Conservation (phyloP, 2,797 vertebrate species). For the Phoebastria nigripes region DNA sequence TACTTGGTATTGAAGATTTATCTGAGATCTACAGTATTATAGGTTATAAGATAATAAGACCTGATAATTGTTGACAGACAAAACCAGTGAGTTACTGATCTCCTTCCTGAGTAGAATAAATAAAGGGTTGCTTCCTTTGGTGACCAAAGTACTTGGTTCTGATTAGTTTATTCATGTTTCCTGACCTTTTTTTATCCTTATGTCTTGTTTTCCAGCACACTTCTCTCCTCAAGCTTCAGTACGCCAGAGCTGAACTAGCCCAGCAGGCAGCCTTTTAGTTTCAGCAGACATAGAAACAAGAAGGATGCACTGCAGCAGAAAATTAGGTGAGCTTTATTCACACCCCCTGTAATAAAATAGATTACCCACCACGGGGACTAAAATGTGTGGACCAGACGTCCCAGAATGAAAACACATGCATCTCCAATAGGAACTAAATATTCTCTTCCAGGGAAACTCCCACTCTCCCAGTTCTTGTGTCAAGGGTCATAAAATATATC, state of each 20-base stretch:
- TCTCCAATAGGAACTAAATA: not conserved
- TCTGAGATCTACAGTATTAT: not conserved
- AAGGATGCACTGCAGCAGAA: slow-evolving; percentile 14
- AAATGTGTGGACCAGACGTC: not conserved
- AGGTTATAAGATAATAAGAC: not conserved
- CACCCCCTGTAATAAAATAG: slow-evolving; percentile 22
- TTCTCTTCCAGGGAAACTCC: not conserved
- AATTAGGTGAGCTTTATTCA: slow-evolving; percentile 40
- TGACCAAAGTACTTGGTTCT: not conserved
- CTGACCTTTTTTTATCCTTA: not conserved
- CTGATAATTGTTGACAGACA: not conserved
- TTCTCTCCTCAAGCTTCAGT: not conserved
- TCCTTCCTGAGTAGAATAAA: not conserved
- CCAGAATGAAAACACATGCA: not conserved
- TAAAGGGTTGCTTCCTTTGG: not conserved
- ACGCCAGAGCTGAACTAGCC: not conserved
- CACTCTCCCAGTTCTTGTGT: not conserved
- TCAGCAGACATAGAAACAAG: not conserved
- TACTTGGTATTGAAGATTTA: not conserved
- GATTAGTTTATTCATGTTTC: not conserved
- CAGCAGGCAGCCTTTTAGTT: not conserved
- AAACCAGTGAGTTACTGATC: not conserved
- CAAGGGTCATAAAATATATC: slow-evolving; percentile 10
- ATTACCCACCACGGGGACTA: not conserved
- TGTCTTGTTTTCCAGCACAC: not conserved